Percentiles rank a stretch among this genome's conserved stretches.
These are phyloP conservation scores for Microcebus griseorufus DNA, from an alignment of 2,113 vertebrate genomes.

Conservation along the genomic window DNA sequence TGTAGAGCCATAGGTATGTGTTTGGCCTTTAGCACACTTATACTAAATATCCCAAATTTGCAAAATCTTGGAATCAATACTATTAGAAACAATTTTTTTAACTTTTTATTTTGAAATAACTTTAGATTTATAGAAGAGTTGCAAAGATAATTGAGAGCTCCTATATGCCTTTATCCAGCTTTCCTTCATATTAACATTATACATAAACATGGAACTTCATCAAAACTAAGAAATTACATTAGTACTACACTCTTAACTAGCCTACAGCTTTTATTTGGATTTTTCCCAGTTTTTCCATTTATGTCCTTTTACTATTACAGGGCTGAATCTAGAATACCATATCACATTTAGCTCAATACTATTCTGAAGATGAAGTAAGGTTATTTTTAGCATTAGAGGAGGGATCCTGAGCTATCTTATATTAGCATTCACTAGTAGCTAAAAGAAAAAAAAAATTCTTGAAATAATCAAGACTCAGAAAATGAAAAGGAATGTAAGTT, in stretches of 20 bases:
- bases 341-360: not conserved
- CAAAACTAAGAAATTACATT: not conserved
- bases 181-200: not conserved
- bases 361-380: not conserved
- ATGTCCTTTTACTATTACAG: not conserved
- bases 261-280: not conserved
- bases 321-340: not conserved
- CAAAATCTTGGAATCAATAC: not conserved
- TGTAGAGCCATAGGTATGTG: not conserved
- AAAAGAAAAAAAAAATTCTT: slow-evolving; percentile 29
- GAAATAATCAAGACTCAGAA: slow-evolving; percentile 64
- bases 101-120: not conserved
- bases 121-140: not conserved
- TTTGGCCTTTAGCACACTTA: not conserved
- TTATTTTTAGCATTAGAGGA: not conserved
- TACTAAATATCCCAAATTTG: not conserved
- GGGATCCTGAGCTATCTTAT: not conserved
- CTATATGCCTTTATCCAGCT: not conserved
- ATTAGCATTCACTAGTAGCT: not conserved
- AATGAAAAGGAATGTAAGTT: slow-evolving; percentile 64
- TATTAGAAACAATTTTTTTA: not conserved
- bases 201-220: not conserved
- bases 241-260: not conserved
- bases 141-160: not conserved
- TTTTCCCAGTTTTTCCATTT: not conserved